Evolutionary conservation across 2,888 invertebrate species (phyloP).

Genomic region (Drosophila borealis): DNA sequence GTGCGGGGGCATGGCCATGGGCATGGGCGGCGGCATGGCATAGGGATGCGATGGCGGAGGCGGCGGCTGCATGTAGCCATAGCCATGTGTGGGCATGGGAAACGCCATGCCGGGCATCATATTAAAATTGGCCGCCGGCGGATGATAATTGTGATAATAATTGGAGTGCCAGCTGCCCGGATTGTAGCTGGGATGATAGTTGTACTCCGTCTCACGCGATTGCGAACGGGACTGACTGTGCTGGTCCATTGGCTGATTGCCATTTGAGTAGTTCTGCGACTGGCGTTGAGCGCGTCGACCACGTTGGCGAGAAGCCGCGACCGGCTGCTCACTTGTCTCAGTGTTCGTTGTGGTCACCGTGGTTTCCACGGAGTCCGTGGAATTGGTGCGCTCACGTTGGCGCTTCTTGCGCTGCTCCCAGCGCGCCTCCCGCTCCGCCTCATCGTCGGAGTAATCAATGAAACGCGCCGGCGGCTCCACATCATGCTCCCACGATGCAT

Average conservation of each 20-base stretch:
- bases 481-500: slow-evolving; percentile 95
- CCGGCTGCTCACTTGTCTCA: slow-evolving; percentile 23
- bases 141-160: slow-evolving; percentile 74
- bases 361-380: slow-evolving; percentile 58
- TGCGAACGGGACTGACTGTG: slow-evolving; percentile 35
- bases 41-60: slow-evolving; percentile 39
- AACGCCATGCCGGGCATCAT: slow-evolving; percentile 63
- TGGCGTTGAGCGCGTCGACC: slow-evolving; percentile 51
- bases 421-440: slow-evolving; percentile 89
- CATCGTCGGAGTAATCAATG: slow-evolving; percentile 95
- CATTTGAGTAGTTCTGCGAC: slow-evolving; percentile 23
- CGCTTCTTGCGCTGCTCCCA: slow-evolving; percentile 82
- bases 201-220: slow-evolving; percentile 49
- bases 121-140: slow-evolving; percentile 57
- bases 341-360: slow-evolving; percentile 36
- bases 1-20: slow-evolving; percentile 36
- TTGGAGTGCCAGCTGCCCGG: slow-evolving; percentile 83
- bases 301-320: slow-evolving; percentile 46
- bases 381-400: slow-evolving; percentile 64
- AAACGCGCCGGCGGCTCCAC: slow-evolving; percentile 90
- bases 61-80: slow-evolving; percentile 57
- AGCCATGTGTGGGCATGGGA: slow-evolving; percentile 53
- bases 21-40: slow-evolving; percentile 44
- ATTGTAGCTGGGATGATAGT: slow-evolving; percentile 73
- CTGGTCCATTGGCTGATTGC: slow-evolving; percentile 21